A percentile compares a stretch with the other conserved stretches of the same genome.
phyloP scores from a whole-genome alignment of 2,797 vertebrate genomes.

The Dryobates pubescens region DNA sequence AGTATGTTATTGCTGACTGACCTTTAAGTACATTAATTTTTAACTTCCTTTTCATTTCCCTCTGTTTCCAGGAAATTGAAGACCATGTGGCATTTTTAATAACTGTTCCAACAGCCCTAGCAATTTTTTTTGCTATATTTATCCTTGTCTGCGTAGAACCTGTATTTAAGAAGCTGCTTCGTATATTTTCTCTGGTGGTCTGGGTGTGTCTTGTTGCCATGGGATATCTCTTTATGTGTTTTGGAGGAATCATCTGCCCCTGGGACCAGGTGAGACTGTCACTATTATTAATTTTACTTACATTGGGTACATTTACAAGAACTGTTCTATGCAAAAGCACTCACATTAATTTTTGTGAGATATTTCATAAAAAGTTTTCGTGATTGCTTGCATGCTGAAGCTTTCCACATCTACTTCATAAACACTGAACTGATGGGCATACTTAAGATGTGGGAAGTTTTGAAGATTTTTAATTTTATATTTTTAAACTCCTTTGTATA shows the following conservation, averaged over 20 bases:
- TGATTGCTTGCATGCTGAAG: background rate
- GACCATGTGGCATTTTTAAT: constrained; percentile 96
- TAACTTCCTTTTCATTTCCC: constrained; percentile 39
- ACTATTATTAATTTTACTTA: background rate
- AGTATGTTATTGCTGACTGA: background rate
- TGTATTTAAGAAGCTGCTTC: constrained; percentile 95
- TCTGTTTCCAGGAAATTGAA: constrained; percentile 85
- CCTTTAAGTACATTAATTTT: background rate
- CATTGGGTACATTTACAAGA: background rate
- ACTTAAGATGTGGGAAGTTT: background rate
- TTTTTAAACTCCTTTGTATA: background rate
- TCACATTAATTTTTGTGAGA: background rate
- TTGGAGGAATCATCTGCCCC: constrained; percentile 92
- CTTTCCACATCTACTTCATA: background rate
- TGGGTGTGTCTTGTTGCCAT: constrained; percentile 95
- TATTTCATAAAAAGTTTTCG: background rate
- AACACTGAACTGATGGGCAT: background rate
- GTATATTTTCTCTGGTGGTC: constrained; percentile 92
- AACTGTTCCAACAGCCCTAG: constrained; percentile 94
- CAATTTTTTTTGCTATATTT: constrained; percentile 97
- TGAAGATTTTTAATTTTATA: background rate
- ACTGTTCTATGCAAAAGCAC: background rate
- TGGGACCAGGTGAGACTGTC: constrained; percentile 94
- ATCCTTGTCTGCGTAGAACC: constrained; percentile 96
- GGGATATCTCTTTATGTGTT: constrained; percentile 99